Base-by-base conservation (phyloP, 2,888 invertebrate genomes). In the Boloria selene region DNA sequence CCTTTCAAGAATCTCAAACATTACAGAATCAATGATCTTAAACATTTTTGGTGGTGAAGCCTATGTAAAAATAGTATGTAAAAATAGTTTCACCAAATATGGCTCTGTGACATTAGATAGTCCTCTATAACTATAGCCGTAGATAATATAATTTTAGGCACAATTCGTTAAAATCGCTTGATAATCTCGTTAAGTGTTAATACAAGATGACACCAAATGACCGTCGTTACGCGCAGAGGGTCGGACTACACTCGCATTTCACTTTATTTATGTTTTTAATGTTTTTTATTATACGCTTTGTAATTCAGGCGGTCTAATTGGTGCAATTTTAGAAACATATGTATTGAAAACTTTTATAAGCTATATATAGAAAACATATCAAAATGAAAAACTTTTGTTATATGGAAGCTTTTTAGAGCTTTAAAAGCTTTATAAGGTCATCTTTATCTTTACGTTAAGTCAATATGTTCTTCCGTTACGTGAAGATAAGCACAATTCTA, bases 151-250 rank as follows among this genome's bases (percentile, higher is more conserved):
- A 55, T 55, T 50, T 42, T 63, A 22, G 38, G 22, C 16, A 14
- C n/a, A 55, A 56, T 50, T 26, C 50, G 47, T 56, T 54, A 56
- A 50, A 44, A 22, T 56, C 13, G 17, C 50, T 44, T 70, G 62
- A 68, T 68, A 64, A 70, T 72, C 87, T 84, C 85, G 85, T 90
- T 90, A 90, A 84, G 83, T 84, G 87, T 82, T 64, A 64, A 64
- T 64, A 58, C 58, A 87, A 89, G 88, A 89, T 86, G 88, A 90
- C 87, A 88, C 88, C 82, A 76, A 90, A 90, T 86, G 86, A 84
- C 87, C 83, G 86, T 87, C 88, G 90, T 90, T 90, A 89, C 82
- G 79, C 17, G 31, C 56, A 3, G 64, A 45, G 51, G 56, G 26
- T 3, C 26, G 56, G n/a, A 51, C 22, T 50, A 51, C 44, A 49